Evolutionary conservation across 2,113 vertebrate genomes (phyloP).

Genomic region (Elachura formosa): DNA sequence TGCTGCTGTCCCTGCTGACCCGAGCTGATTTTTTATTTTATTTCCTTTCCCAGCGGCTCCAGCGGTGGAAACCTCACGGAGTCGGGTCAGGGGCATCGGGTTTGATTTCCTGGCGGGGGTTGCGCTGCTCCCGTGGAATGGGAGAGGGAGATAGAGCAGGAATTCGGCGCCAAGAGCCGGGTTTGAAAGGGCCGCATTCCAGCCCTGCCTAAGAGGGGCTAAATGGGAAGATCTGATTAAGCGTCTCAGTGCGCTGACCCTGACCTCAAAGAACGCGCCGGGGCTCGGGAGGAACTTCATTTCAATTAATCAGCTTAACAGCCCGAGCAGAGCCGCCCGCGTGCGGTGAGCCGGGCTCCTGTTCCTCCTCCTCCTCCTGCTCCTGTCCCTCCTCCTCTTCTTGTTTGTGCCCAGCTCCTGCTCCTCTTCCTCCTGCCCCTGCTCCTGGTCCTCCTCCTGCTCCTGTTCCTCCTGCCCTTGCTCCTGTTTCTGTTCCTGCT

Average conservation of each 20-base stretch:
- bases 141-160: conserved; percentile 38
- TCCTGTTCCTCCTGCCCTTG: not conserved
- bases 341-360: not conserved
- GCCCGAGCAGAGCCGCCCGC: conserved; percentile 27
- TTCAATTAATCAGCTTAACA: conserved; percentile 69
- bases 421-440: not conserved
- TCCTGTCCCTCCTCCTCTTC: not conserved
- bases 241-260: conserved; percentile 72
- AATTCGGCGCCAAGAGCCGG: conserved; percentile 36
- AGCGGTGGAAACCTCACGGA: not conserved
- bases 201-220: conserved; percentile 70
- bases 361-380: not conserved
- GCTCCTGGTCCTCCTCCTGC: not conserved
- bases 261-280: conserved; percentile 64
- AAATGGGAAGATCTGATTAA: conserved; percentile 70
- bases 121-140: not conserved
- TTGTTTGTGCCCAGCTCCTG: no score
- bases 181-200: conserved; percentile 54
- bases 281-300: conserved; percentile 69
- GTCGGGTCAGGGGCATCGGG: not conserved
- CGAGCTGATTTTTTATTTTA: no score
- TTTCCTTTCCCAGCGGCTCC: no score
- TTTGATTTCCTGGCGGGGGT: not conserved
- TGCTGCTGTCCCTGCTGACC: no score
- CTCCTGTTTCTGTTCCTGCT: no score